A percentile compares a stretch with the other conserved stretches of the same genome.
Evolutionary conservation across 2,113 vertebrate species (phyloP).

Genomic region (Steatornis caripensis): DNA sequence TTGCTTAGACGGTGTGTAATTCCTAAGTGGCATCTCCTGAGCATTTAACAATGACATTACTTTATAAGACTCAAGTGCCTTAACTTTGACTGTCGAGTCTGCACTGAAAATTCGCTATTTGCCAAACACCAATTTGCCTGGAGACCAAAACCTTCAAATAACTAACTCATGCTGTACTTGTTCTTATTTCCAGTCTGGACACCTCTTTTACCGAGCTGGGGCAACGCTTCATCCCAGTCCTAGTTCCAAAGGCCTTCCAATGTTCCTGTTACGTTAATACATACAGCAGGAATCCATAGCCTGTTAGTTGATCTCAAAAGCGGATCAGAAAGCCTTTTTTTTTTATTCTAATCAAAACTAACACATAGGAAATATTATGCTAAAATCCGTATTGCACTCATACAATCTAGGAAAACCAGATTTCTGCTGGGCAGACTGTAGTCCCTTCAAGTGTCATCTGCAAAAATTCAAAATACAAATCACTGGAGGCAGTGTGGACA

Average conservation of each 20-base stretch:
- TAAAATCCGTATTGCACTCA: neutral
- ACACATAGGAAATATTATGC: neutral
- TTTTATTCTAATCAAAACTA: neutral
- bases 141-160: neutral
- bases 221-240: neutral
- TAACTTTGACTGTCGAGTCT: neutral
- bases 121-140: neutral
- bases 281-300: neutral
- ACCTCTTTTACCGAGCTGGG: neutral
- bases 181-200: neutral
- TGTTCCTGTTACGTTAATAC: neutral
- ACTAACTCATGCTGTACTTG: neutral
- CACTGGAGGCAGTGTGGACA: neutral
- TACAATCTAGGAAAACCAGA: neutral
- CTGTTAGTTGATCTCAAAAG: neutral
- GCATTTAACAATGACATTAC: neutral
- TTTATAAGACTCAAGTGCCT: neutral
- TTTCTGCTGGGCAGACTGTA: neutral
- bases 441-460: rapidly evolving
- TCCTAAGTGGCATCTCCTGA: neutral
- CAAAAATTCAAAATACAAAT: neutral
- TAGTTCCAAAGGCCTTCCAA: neutral
- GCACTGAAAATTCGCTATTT: neutral
- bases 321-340: neutral
- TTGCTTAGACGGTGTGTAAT: too few species aligned